Evolutionary conservation across 2,888 invertebrate genomes (phyloP), one percentile per base, ranked within the genome.

Genomic region (Rotaria sp.): DNA sequence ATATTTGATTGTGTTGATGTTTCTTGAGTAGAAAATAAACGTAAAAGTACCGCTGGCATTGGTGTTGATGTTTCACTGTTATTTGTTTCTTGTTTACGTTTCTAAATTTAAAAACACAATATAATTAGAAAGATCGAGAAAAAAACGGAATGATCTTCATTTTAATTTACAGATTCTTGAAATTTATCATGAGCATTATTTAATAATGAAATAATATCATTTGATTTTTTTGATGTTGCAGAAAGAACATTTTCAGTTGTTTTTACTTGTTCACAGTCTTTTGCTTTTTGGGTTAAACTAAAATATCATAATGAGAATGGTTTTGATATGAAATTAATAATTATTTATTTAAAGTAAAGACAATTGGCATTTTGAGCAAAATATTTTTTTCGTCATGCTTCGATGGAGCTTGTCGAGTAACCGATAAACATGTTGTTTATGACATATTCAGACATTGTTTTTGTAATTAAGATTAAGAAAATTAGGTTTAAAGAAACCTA

Each of bases 11-110:
- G 26, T 26, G 80, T 80, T 10, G 45, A 24, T 45, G 80, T 41
- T 45, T 41, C 80, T 45, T 80, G 45, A 38, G 41, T 45, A 38
- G 80, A 80, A 80, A 80, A 80, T n/a, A 80, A 80, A 26, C 80
- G 41, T 45, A 45, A 41, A 41, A 80, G 80, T 15, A 24, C 26
- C 0, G 45, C 45, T 21, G 80, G 80, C 26, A 80, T 80, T 80
- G 45, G 26, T 45, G 80, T 35, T 26, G 35, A 30, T 35, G 30
- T 7, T 35, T 67, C 67, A 67, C 35, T 67, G 21, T 21, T 67
- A 21, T 67, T 67, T 35, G 21, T 15, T 21, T 67, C 35, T 35
- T 67, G 67, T 67, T 35, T 67, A 35, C 5, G 35, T 67, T 67
- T 67, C 67, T 67, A 67, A 67, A 24, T 26, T 24, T 1, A 26